Conservation (phyloP, 1,140 invertebrate genomes). For the Calephelis virginiensis region DNA sequence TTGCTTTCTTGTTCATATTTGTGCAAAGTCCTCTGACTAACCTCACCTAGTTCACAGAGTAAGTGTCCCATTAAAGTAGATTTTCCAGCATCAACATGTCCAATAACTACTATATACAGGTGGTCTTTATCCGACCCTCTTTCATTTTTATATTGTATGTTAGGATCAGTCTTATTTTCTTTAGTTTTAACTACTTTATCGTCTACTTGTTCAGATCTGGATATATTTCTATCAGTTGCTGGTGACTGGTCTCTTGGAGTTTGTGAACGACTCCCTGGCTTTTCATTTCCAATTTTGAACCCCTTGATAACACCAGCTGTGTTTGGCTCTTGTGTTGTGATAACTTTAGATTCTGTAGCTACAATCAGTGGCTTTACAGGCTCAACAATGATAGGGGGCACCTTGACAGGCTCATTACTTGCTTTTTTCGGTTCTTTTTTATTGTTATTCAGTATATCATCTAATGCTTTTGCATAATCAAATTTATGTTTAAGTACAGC, state of each 20-base stretch:
- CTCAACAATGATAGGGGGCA: constrained; percentile 68
- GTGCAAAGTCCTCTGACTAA: constrained; percentile 94
- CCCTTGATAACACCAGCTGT: constrained; percentile 63
- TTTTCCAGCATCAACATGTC: constrained; percentile 99
- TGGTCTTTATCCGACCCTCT: constrained; percentile 88
- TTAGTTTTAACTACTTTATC: constrained; percentile 62
- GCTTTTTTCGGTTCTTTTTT: constrained; percentile 36
- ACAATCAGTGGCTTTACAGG: constrained; percentile 55
- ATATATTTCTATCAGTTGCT: constrained; percentile 75
- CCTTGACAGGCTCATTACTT: constrained; percentile 14
- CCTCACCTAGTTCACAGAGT: constrained; percentile 92
- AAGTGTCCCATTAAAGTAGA: constrained; percentile 98
- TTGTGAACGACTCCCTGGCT: constrained; percentile 45
- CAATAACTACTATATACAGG: constrained; percentile 96
- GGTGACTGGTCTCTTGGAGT: constrained; percentile 82
- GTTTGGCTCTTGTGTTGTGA: constrained; percentile 58
- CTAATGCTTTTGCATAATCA: constrained; percentile 84
- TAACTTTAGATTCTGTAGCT: constrained; percentile 56
- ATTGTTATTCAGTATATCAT: constrained; percentile 83
- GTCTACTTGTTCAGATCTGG: constrained; percentile 47
- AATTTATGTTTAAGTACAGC: constrained; percentile 80
- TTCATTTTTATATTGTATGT: constrained; percentile 85
- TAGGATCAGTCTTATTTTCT: constrained; percentile 79
- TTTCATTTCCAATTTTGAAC: constrained; percentile 66
- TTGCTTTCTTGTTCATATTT: constrained; percentile 99